These are phyloP conservation scores for Corvus moneduloides DNA, from an alignment of 2,113 vertebrate species.

Conservation along the genomic window DNA sequence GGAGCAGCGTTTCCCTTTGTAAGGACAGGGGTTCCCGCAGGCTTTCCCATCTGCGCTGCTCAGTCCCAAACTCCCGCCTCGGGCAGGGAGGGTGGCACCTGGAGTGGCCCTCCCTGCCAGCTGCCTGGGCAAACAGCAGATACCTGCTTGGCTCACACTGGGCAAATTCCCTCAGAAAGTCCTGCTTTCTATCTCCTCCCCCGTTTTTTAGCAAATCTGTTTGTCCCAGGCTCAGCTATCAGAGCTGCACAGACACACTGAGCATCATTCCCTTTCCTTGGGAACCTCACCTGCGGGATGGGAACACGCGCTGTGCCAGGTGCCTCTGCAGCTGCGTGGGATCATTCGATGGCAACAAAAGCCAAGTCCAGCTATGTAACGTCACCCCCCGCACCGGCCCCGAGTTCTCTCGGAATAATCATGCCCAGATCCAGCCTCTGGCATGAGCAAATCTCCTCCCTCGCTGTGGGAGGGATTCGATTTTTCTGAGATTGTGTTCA, in stretches of 20 bases:
- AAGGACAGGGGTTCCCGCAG: background rate
- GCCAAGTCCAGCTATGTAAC: background rate
- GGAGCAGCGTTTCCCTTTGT: too few species aligned
- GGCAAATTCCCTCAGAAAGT: background rate
- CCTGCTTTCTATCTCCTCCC: background rate
- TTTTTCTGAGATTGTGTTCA: background rate
- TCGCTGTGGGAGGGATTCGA: rapidly evolving
- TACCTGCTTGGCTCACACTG: background rate
- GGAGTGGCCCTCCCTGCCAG: background rate
- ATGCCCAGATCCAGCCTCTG: background rate
- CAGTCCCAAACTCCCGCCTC: background rate
- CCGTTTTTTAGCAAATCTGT: background rate
- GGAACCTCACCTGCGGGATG: background rate
- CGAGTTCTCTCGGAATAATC: rapidly evolving
- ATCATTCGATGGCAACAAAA: background rate
- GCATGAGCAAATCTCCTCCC: background rate
- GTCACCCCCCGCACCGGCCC: background rate
- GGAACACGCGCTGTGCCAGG: background rate
- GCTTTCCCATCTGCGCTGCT: background rate
- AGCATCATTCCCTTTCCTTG: background rate
- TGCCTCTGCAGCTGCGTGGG: too few species aligned
- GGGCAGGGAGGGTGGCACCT: too few species aligned
- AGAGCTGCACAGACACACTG: background rate
- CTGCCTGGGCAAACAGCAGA: background rate
- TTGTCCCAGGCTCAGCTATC: background rate